phyloP scores from a whole-genome alignment of 2,797 vertebrate species.

The Pseudotriccus pelzelni region DNA sequence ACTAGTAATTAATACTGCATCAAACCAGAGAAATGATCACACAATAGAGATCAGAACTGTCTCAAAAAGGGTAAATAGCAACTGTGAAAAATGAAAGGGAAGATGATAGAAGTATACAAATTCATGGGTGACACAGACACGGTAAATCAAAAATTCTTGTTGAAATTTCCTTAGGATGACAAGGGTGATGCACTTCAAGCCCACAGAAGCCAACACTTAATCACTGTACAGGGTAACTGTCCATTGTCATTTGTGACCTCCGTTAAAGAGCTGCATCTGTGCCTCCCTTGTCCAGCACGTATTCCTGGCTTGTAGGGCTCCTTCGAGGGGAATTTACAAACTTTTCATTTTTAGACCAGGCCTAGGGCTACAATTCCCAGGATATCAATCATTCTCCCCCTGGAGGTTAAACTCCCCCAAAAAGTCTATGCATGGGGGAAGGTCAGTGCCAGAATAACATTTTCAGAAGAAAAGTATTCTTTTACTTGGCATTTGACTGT shows the following conservation, averaged over 20 bases:
- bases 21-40: not conserved
- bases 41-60: not conserved
- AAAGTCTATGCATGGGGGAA: not conserved
- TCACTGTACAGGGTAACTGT: not conserved
- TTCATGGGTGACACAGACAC: not conserved
- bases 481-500: not conserved
- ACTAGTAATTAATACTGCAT: not conserved
- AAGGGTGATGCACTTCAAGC: not conserved
- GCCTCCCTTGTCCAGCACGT: not conserved
- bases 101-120: not conserved
- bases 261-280: not conserved
- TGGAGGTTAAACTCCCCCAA: not conserved
- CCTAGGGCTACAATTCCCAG: not conserved
- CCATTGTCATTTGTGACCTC: not conserved
- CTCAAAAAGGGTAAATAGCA: not conserved
- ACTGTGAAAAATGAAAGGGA: not conserved
- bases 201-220: not conserved
- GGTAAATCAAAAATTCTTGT: not conserved
- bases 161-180: not conserved
- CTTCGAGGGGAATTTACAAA: not conserved
- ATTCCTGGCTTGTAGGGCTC: not conserved
- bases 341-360: not conserved
- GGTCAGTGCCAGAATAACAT: not conserved
- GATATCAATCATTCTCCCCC: not conserved
- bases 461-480: not conserved